These are phyloP conservation scores for Napeogenes sylphis DNA, from an alignment of 2,888 invertebrate genomes.

Conservation along the genomic window DNA sequence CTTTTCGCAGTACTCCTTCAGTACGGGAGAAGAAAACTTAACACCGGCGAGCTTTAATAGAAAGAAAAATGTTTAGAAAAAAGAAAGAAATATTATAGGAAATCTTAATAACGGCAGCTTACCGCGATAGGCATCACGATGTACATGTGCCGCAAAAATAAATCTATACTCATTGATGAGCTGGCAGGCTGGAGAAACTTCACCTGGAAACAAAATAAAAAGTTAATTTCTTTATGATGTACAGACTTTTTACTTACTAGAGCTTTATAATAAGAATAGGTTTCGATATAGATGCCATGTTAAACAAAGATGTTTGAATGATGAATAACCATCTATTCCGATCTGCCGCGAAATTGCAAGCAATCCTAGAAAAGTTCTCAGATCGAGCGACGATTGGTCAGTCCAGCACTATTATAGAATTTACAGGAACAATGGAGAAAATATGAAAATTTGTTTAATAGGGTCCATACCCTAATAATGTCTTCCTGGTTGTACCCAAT, in stretches of 20 bases:
- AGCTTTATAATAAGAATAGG: neutral
- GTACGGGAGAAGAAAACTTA: constrained; percentile 31
- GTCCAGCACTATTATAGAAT: too few species aligned
- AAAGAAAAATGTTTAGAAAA: neutral
- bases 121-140: neutral
- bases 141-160: neutral
- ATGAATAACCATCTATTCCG: too few species aligned
- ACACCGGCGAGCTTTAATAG: constrained; percentile 32
- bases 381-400: too few species aligned
- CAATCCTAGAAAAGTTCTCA: too few species aligned
- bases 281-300: too few species aligned
- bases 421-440: neutral
- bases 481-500: constrained; percentile 29
- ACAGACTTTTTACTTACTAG: too few species aligned
- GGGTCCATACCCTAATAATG: constrained; percentile 29
- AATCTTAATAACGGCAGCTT: neutral
- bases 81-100: neutral
- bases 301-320: too few species aligned
- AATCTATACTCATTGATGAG: neutral
- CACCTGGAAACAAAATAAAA: constrained; percentile 4
- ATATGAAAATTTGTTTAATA: too few species aligned
- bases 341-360: too few species aligned
- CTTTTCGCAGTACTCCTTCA: constrained; percentile 23
- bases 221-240: neutral
- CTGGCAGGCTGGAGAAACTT: constrained; percentile 10